Evolutionary conservation across 2,797 vertebrate genomes (phyloP), one percentile per base, ranked within the genome.

Genomic region (Halcyon leucocephala): DNA sequence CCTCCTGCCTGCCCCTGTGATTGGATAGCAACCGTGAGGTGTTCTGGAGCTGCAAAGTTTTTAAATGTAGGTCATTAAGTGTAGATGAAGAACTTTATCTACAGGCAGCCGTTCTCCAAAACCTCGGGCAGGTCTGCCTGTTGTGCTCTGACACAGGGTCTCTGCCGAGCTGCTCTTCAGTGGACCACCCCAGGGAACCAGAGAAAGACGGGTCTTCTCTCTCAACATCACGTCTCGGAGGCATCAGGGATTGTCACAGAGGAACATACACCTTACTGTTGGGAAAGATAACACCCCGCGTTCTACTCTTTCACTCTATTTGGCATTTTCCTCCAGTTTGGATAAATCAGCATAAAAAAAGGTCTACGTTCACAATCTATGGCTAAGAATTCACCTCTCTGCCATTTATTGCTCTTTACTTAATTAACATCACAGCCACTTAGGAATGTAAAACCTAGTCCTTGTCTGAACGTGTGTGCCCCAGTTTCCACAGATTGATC

Each of bases 1-100:
- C 35, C 4, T 69, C 25, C n/a, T 0, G 2, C 22, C 26, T 37
- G 15, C 5, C 5, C 12, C 21, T 62, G 2, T n/a, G 25, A 69
- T 37, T 72, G 39, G 55, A 54, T n/a, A 51, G 20, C 25, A 81
- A 78, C n/a, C 37, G 37, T 10, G 33, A 61, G 14, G 19, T 67
- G 69, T 41, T 81, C 65, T 64, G 35, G 31, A 82, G 35, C 9
- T 42, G 41, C 48, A 22, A 72, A 62, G 44, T 17, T 29, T 70
- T 69, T 3, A n/a, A 48, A 69, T 17, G 33, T 33, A 49, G 8
- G 46, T 51, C 10, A 51, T 25, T 66, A 51, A 25, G 13, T n/a
- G 6, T 46, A 70, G 76, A 66, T 15, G 15, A 69, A 82, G 37
- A 71, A 64, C 65, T 2, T 10, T 12, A 85, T 58, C 46, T 52